Base-by-base conservation (phyloP, 2,888 invertebrate genomes). In the Oscheius sp. region DNA sequence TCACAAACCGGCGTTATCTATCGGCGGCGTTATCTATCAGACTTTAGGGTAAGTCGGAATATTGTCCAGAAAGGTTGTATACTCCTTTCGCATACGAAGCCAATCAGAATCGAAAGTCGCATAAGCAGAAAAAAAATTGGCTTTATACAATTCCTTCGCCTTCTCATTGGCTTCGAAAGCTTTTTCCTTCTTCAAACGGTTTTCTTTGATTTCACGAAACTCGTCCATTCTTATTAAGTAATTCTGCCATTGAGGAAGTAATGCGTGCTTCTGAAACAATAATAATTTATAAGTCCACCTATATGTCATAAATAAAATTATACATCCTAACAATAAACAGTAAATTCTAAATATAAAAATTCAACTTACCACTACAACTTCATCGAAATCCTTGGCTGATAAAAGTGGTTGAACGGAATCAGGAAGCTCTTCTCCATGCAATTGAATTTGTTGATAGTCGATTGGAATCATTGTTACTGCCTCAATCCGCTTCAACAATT, bases 401-500 rank as follows among this genome's bases (percentile, higher is more conserved):
- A 27, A 3, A 29, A 31, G 55, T 4, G 29, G 31, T 6, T 55
- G 29, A 55, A 55, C 29, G 6, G 20, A 52, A 29, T 29, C 55
- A 10, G 55, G 55, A 4, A 55, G 55, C 31, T 55, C 31, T 29
- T 29, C 55, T 4, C 29, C 20, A 55, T 10, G 55, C 3, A 55
- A 55, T 10, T 31, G 3, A 10, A 55, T 55, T 55, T 55, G 55
- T 55, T 55, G 55, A 55, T 4, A 55, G 37, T 55, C 31, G 25
- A 10, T 3, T 29, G 55, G 55, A 10, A 55, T 55, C 4, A 15
- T 25, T 10, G 55, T 55, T 12, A 55, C 61, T 4, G 17, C 34
- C 69, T 69, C 48, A 69, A 69, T 65, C 31, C 37, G 31, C 50
- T 69, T 69, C 50, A 37, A 20, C 34, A 69, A 39, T 66, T 69